A percentile compares a stretch with the other conserved stretches of the same genome.
These are phyloP conservation scores for Phocoena phocoena DNA, from an alignment of 2,113 vertebrate species.

Conservation along the genomic window DNA sequence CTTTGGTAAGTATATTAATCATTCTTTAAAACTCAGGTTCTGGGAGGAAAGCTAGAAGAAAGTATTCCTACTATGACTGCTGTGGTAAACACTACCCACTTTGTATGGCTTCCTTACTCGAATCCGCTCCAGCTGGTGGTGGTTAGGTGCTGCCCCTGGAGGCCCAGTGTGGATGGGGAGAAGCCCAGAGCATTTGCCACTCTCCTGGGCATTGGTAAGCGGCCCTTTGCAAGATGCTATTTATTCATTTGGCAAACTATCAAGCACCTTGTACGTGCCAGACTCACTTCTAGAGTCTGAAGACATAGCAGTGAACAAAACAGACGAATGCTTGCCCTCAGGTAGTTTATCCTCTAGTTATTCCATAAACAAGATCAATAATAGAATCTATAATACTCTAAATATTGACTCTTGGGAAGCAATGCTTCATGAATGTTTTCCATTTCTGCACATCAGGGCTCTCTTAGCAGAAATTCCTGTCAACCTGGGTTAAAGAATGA, in stretches of 20 bases:
- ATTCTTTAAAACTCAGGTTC: neutral
- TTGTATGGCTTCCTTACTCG: neutral
- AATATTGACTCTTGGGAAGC: neutral
- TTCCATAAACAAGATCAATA: neutral
- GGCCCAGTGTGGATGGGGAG: neutral
- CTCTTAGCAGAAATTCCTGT: neutral
- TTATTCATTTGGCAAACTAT: neutral
- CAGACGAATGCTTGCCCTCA: neutral
- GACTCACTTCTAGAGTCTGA: neutral
- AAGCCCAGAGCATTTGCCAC: neutral
- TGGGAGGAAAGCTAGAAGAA: neutral
- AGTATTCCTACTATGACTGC: neutral
- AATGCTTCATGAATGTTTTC: neutral
- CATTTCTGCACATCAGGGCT: neutral
- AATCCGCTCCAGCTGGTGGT: neutral
- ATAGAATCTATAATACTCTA: neutral
- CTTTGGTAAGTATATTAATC: neutral
- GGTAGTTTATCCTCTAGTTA: neutral
- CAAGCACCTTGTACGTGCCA: neutral
- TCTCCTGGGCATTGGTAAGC: neutral
- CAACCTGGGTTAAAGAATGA: neutral
- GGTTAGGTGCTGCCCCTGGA: accelerated
- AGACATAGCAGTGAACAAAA: neutral
- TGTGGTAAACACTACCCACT: too few relatives aligned
- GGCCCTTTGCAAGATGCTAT: neutral